These are phyloP conservation scores for Poecilus cupreus DNA, from an alignment of 2,888 invertebrate genomes.

Conservation along the genomic window DNA sequence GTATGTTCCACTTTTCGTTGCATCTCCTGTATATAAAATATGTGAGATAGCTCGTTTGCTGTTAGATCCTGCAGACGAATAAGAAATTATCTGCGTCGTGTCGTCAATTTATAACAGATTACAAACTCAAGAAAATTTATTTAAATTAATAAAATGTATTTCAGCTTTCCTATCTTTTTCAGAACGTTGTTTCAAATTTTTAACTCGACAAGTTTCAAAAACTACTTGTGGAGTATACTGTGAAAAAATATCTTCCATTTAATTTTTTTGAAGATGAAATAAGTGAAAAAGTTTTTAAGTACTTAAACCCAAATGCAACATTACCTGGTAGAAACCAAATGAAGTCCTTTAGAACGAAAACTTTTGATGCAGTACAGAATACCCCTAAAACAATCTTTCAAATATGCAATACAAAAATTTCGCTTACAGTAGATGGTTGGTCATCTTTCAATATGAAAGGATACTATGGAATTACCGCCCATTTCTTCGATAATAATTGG, in stretches of 20 bases:
- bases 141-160: no score
- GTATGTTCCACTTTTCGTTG: no score
- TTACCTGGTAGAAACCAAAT: constrained; percentile 8
- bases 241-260: background rate
- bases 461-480: constrained; percentile 11
- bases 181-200: background rate
- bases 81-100: no score
- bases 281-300: background rate
- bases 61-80: no score
- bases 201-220: background rate
- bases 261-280: background rate
- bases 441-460: background rate
- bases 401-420: background rate
- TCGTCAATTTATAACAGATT: no score
- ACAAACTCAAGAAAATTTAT: no score
- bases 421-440: constrained; percentile 2
- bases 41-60: no score
- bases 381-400: background rate
- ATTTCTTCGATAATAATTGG: background rate
- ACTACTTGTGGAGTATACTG: background rate
- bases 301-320: background rate
- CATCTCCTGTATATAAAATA: no score
- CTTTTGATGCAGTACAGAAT: background rate
- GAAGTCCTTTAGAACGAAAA: background rate
- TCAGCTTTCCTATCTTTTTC: background rate